These are phyloP conservation scores for Meriones unguiculatus DNA, from an alignment of 2,113 vertebrate genomes.

Conservation along the genomic window DNA sequence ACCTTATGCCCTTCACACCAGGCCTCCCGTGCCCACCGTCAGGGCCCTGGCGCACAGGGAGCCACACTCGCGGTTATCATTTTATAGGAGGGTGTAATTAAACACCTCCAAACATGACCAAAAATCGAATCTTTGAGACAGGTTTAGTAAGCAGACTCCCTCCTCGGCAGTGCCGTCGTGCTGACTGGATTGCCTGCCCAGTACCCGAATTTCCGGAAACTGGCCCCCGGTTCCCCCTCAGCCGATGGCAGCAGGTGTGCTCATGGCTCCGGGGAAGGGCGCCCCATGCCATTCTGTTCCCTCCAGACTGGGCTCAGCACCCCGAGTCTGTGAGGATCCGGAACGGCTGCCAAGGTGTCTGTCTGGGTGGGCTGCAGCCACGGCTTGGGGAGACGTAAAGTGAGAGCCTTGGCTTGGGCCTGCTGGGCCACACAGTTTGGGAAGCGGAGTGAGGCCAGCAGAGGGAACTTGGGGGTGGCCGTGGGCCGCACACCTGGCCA, in stretches of 20 bases:
- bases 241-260: neutral
- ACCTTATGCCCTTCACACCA: neutral
- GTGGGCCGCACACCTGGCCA: neutral
- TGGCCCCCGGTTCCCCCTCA: neutral
- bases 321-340: neutral
- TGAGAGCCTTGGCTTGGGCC: neutral
- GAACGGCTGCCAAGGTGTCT: neutral
- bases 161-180: neutral
- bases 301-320: fast-evolving
- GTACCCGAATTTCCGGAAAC: constrained; percentile 5
- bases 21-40: neutral
- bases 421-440: neutral
- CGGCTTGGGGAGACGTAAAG: too few species aligned
- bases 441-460: neutral
- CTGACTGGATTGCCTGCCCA: constrained; percentile 39
- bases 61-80: neutral
- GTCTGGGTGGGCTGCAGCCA: neutral
- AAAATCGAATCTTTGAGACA: constrained; percentile 56
- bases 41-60: constrained; percentile 6
- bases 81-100: constrained; percentile 19
- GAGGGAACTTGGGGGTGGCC: neutral
- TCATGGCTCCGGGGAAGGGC: neutral
- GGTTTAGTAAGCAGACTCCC: constrained; percentile 61
- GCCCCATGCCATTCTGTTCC: too few species aligned
- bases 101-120: constrained; percentile 35